These are phyloP conservation scores for Drosophila watanabei DNA, from an alignment of 1,140 invertebrate species.

Conservation along the genomic window DNA sequence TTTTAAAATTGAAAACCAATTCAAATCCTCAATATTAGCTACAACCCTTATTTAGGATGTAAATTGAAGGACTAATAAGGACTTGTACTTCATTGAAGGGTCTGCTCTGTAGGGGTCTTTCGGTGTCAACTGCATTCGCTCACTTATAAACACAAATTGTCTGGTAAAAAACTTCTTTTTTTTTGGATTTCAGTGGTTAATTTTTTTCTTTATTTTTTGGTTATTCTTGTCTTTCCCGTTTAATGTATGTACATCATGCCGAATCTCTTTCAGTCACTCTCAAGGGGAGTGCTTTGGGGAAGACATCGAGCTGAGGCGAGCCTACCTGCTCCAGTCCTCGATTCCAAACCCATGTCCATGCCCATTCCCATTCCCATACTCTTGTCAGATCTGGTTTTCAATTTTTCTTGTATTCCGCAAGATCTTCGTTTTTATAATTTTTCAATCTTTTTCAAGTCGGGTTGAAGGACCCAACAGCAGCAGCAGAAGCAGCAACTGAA, in stretches of 20 bases:
- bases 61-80: background rate
- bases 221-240: constrained; percentile 56
- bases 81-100: background rate
- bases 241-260: constrained; percentile 46
- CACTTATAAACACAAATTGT: constrained; percentile 54
- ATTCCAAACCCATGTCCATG: constrained; percentile 14
- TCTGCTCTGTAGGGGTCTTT: constrained; percentile 21
- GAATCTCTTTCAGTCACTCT: constrained; percentile 19
- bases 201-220: constrained; percentile 14
- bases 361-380: constrained; percentile 49
- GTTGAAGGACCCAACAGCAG: constrained; percentile 58
- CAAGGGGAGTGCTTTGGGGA: too few species aligned
- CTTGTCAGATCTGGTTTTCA: constrained; percentile 77
- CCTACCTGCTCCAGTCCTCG: constrained; percentile 32
- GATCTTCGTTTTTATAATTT: constrained; percentile 54
- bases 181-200: constrained; percentile 34
- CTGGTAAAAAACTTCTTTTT: constrained; percentile 24
- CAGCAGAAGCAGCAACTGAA: constrained; percentile 20
- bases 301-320: background rate
- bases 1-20: background rate
- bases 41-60: too few species aligned
- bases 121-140: constrained; percentile 41
- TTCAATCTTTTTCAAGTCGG: constrained; percentile 64
- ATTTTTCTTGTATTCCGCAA: constrained; percentile 59
- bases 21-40: background rate